Base-by-base conservation (phyloP, 2,797 vertebrate species). In the Anguilla marmorata region DNA sequence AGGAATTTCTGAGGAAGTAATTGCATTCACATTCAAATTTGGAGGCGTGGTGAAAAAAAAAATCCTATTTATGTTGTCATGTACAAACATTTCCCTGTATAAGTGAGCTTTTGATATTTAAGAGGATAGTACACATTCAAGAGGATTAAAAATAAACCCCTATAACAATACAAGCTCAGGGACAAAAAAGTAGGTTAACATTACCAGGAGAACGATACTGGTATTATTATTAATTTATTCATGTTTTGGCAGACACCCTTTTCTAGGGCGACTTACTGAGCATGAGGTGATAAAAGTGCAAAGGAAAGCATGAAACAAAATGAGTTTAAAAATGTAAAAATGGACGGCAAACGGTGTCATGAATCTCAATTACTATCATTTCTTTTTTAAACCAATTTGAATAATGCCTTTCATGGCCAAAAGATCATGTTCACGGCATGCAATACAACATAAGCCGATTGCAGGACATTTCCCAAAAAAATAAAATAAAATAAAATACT, bases 11-110 rank as follows among this genome's bases (percentile, higher is more conserved):
- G n/a, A n/a, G n/a, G 11, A 33, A 86, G 16, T 50, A 88, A 30
- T 85, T 58, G 37, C n/a, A 30, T 85, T 85, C 37, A 9, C 66
- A 60, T 88, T 88, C 87, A 88, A 88, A 88, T 85, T 60, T 63
- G 11, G 52, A 76, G 63, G 84, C 87, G 14, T 84, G 12, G 58
- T 76, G 7, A 56, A 85, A 56, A 88, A 88, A 88, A 52, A 88
- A 52, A 76, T 85, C 33, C 37, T 50, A 85, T 76, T 88, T 76
- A 88, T 85, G 58, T n/a, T 74, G 66, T 88, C 63, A 85, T 54
- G 1, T 84, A 76, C 72, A 37, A 86, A 72, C 41, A 72, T 72
- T 85, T 45, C 80, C 54, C 56, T 33, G 69, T 88, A 56, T 80
- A 85, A 63, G 27, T 72, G 83, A 85, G 63, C 83, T 14, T 76